These are phyloP conservation scores for Euwallacea similis DNA, from an alignment of 1,140 invertebrate species.

Conservation along the genomic window DNA sequence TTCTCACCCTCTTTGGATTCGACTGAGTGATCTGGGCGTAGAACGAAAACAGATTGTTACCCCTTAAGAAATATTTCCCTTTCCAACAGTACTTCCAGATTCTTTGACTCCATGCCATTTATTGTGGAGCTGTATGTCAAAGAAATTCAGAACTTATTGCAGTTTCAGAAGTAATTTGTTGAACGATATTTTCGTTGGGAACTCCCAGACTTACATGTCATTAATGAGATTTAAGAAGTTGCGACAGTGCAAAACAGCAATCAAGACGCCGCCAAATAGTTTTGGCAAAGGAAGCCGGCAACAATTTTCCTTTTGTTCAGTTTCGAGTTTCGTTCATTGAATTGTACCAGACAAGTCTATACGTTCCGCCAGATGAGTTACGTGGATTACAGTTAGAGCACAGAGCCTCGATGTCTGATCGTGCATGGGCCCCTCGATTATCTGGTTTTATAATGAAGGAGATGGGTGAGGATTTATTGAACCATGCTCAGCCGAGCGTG, in stretches of 20 bases:
- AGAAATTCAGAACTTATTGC: no score
- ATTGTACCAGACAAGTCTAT: slow-evolving; percentile 4
- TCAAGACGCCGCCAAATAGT: slow-evolving; percentile 9
- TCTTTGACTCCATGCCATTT: no score
- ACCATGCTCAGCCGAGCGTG: background rate
- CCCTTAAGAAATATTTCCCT: no score
- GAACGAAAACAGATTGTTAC: no score
- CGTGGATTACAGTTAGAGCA: background rate
- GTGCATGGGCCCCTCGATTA: background rate
- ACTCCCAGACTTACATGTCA: no score
- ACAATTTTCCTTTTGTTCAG: slow-evolving; percentile 13
- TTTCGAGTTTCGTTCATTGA: slow-evolving; percentile 13
- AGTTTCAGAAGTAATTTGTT: no score
- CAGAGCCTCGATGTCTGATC: slow-evolving; percentile 1
- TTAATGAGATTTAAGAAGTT: no score
- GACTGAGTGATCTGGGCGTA: no score
- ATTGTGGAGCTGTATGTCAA: no score
- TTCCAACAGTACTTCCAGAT: no score
- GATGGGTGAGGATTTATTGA: background rate
- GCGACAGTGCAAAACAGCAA: background rate
- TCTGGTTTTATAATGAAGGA: background rate
- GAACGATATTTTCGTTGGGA: no score
- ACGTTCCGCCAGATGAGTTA: background rate
- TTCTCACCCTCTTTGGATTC: no score
- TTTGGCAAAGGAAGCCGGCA: slow-evolving; percentile 9